These are phyloP conservation scores for Caenorhabditis doughertyi DNA, from an alignment of 2,888 invertebrate genomes.

Conservation along the genomic window DNA sequence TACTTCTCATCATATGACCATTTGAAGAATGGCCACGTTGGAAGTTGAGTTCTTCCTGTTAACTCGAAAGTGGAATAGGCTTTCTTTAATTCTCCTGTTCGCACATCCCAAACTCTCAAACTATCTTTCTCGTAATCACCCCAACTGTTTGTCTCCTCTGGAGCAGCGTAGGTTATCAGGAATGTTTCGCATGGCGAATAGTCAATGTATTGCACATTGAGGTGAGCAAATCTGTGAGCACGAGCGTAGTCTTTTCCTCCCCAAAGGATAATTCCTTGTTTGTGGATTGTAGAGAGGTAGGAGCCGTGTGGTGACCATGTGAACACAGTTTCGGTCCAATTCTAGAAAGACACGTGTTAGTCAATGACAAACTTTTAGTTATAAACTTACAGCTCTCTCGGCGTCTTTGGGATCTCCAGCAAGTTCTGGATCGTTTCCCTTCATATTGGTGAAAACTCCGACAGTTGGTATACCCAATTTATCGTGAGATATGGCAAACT, in stretches of 20 bases:
- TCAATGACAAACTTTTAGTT: too few relatives aligned
- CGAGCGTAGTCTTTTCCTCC: slow-evolving; percentile 95
- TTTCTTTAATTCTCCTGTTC: slow-evolving; percentile 86
- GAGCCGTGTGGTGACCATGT: slow-evolving; percentile 98
- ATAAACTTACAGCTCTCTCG: slow-evolving; percentile 66
- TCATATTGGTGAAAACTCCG: slow-evolving; percentile 71
- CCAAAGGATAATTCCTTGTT: slow-evolving; percentile 95
- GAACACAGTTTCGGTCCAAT: slow-evolving; percentile 96
- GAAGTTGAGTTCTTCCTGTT: slow-evolving; percentile 69
- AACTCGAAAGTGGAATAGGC: slow-evolving; percentile 76
- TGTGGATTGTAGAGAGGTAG: slow-evolving; percentile 96
- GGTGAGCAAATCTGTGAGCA: slow-evolving; percentile 90
- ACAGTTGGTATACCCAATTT: slow-evolving; percentile 85
- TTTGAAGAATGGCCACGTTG: slow-evolving; percentile 84
- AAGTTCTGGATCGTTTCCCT: slow-evolving; percentile 73
- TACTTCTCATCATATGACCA: slow-evolving; percentile 82
- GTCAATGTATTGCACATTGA: slow-evolving; percentile 94
- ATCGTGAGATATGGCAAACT: slow-evolving; percentile 93
- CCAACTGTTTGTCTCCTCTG: slow-evolving; percentile 84
- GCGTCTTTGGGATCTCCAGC: slow-evolving; percentile 64
- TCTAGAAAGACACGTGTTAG: slow-evolving; percentile 85
- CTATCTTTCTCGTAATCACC: slow-evolving; percentile 88
- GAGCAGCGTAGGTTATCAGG: slow-evolving; percentile 93
- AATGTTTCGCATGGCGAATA: slow-evolving; percentile 99
- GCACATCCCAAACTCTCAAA: slow-evolving; percentile 95